Evolutionary conservation across 92 coral and sea anemone species (phyloP), one percentile per base, ranked within the genome.

Genomic region (Hydrozoanthus gracilis): DNA sequence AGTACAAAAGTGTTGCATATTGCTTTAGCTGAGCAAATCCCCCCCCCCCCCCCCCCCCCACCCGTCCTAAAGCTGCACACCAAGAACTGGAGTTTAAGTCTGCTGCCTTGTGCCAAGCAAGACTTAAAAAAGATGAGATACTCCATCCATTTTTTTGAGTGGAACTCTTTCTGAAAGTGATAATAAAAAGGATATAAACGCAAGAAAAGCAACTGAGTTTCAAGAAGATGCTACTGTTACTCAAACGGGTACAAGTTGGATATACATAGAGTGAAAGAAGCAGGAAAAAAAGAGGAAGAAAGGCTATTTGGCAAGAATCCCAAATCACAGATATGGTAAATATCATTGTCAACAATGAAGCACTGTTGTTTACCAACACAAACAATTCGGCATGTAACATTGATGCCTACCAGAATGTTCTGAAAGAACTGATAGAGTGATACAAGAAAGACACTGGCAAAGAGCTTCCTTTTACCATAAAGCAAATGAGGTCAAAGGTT

Each of bases 311-410:
- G 89, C 78, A 89, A 52, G 88, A 89, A 44, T 76, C 51, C 51
- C 92, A 76, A 74, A 88, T 89, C 35, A 84, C 86, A 18, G 89
- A 84, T 78, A 70, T 83, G 86, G 61, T 77, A 66, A 54, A 87
- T 78, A 79, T 87, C 74, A 78, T 79, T 78, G 88, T 88, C 16
- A 83, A 83, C 75, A 84, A 89, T 35, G 88, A 84, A 13, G 86
- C 78, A 54, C 65, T 84, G 73, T 83, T 89, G 56, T 89, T 89
- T 78, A 89, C 92, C 73, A 89, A 89, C 71, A 52, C 67, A 69
- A 89, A 89, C 76, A 89, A 84, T 27, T 27, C 0, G 72, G 78
- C 84, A 78, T 84, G 83, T 49, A 85, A 89, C 77, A 84, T 51
- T 64, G 86, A 89, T 44, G 89, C 77, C 47, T 84, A 55, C 82